Base-by-base conservation (phyloP, 2,113 vertebrate species). In the Grammomys surdaster region DNA sequence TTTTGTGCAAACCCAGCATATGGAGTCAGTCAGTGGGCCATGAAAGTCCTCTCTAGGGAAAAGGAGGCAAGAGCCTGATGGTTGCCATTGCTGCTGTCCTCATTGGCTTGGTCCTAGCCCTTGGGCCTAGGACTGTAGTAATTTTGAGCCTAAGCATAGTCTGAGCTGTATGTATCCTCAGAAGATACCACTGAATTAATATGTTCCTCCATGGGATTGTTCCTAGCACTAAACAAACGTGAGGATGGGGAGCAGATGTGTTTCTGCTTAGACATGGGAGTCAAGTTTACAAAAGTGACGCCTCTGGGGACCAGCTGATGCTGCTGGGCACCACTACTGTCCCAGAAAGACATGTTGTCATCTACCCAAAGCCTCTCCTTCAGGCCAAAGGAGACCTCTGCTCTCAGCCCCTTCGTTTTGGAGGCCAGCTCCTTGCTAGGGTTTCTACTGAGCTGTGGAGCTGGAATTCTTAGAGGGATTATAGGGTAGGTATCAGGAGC, bases 171-270 rank as follows among this genome's bases (percentile, higher is more conserved):
- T 46, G 36, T 48, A 13, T 78, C 60, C 84, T 94, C 69, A 93
- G 75, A 90, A 65, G 85, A 92, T 40, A 75, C 90, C 81, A 33
- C 20, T 40, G 75, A 96, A 46, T 86, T 70, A 81, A 56, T 80
- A 92, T 72, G 70, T 63, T 86, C n/a, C 24, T 54, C 14, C 36
- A 7, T 28, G 84, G 48, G 69, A 13, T 67, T 67, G 81, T 58
- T 87, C 56, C 96, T 48, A 51, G n/a, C 70, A 89, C 48, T 56
- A 76, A 85, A 16, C 17, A 28, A 28, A 63, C 17, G 8, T 69
- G 31, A 60, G 77, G 89, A 86, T 33, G 7, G 40, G 48, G 51
- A 65, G 13, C 60, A 22, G 67, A 81, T 40, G 36, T 7, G 1
- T 54, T 69, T 89, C 33, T 90, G 54, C 87, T 89, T 75, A 65